Percentiles rank a stretch among this genome's conserved stretches.
Evolutionary conservation across 2,797 vertebrate genomes (phyloP).

Genomic region (Cyprinella venusta): DNA sequence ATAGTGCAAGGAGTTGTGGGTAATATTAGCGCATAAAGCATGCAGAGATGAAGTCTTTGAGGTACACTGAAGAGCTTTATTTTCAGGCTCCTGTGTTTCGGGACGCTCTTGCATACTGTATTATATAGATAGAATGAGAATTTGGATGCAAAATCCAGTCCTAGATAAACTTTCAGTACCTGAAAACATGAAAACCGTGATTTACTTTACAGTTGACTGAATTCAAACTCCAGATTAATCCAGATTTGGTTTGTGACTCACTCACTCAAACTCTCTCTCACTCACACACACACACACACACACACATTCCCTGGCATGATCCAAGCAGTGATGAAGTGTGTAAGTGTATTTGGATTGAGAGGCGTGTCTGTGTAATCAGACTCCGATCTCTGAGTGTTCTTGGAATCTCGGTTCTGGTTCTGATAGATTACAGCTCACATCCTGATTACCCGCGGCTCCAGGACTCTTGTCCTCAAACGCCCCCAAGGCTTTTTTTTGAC

Average conservation of each 20-base stretch:
- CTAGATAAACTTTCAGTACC: no score
- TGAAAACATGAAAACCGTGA: background rate
- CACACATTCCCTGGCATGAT: background rate
- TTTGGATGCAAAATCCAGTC: background rate
- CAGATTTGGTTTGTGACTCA: background rate
- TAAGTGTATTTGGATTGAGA: slow-evolving; percentile 34
- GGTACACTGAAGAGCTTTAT: no score
- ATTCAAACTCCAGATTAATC: background rate
- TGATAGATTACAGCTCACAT: slow-evolving; percentile 26
- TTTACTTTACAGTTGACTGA: background rate
- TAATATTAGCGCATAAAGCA: no score
- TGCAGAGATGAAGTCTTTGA: no score
- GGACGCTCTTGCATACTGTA: background rate
- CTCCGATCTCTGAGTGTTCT: slow-evolving; percentile 28
- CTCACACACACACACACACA: background rate
- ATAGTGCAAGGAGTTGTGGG: no score
- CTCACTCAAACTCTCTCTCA: no score
- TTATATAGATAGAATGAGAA: background rate
- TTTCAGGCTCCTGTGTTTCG: no score
- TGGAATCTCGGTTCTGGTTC: slow-evolving; percentile 12
- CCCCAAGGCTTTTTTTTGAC: background rate
- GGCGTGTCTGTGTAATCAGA: slow-evolving; percentile 36
- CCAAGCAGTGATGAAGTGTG: slow-evolving; percentile 6
- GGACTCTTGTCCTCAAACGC: slow-evolving; percentile 18
- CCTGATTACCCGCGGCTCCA: slow-evolving; percentile 1